phyloP scores from a whole-genome alignment of 1,140 invertebrate genomes.

The Eupeodes corollae region DNA sequence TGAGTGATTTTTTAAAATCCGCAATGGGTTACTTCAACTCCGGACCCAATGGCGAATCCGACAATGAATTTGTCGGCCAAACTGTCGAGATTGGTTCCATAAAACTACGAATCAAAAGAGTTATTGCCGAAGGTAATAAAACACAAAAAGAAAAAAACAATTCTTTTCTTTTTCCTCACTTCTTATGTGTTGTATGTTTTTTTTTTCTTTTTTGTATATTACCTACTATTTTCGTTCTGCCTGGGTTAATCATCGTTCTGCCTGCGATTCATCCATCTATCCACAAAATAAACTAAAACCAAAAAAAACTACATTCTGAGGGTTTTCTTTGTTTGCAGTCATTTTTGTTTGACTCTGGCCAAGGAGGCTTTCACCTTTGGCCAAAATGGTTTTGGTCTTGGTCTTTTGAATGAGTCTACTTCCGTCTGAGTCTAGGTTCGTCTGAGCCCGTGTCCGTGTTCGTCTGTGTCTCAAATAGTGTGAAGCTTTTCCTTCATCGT shows the following conservation, averaged over 20 bases:
- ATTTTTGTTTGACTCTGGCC: too few relatives aligned
- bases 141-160: too few relatives aligned
- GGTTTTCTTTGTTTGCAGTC: not conserved
- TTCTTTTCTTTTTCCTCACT: too few relatives aligned
- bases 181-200: too few relatives aligned
- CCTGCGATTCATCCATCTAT: not conserved
- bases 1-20: conserved; percentile 81
- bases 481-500: too few relatives aligned
- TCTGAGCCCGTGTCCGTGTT: too few relatives aligned
- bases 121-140: conserved; percentile 80
- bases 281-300: conserved; percentile 12
- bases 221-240: not conserved
- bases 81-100: conserved; percentile 77
- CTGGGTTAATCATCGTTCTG: not conserved
- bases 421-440: too few relatives aligned
- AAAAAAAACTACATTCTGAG: conserved; percentile 13
- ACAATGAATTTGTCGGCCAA: conserved; percentile 87
- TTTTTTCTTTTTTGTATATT: not conserved
- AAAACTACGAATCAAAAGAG: conserved; percentile 76
- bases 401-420: too few relatives aligned
- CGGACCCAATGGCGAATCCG: conserved; percentile 41
- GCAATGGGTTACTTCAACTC: conserved; percentile 74
- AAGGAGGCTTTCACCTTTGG: too few relatives aligned
- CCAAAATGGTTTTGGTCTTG: too few relatives aligned
- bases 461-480: too few relatives aligned